A percentile compares a stretch with the other conserved stretches of the same genome.
Evolutionary conservation across 2,888 invertebrate species (phyloP).

Genomic region (Terebella lapidaria): DNA sequence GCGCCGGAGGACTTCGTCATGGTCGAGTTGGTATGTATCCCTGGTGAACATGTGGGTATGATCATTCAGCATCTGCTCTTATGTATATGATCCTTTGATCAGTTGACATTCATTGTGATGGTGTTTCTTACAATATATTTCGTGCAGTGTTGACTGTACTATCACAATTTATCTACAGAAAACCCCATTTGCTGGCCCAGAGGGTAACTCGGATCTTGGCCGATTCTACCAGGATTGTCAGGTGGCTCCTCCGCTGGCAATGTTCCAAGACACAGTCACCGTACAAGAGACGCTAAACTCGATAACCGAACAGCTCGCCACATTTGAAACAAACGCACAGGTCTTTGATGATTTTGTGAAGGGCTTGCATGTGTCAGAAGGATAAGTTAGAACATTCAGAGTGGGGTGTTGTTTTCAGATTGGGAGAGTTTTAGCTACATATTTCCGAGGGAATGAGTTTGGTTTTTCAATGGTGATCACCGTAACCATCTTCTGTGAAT

Average conservation of each 20-base stretch:
- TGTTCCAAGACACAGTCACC: constrained; percentile 51
- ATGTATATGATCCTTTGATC: no score
- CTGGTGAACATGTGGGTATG: constrained; percentile 35
- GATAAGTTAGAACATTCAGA: background rate
- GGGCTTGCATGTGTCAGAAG: constrained; percentile 54
- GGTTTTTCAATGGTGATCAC: no score
- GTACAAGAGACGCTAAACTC: constrained; percentile 57
- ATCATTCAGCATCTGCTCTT: background rate
- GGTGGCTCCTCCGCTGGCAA: constrained; percentile 63
- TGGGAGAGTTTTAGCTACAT: no score
- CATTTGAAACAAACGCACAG: constrained; percentile 69
- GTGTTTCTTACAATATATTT: no score
- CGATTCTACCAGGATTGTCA: constrained; percentile 76
- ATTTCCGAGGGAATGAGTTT: no score
- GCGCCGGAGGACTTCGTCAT: constrained; percentile 61
- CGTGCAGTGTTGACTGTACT: no score
- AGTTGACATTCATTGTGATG: no score
- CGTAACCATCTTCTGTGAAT: no score
- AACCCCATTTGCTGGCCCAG: constrained; percentile 72
- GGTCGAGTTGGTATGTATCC: constrained; percentile 67
- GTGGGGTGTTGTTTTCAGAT: background rate
- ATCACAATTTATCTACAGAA: constrained; percentile 61
- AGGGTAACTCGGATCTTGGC: constrained; percentile 66
- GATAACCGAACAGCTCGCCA: constrained; percentile 67
- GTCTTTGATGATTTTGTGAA: constrained; percentile 74